Percentiles rank a stretch among this genome's conserved stretches.
Evolutionary conservation across 2,113 vertebrate genomes (phyloP).

Genomic region (Corapipo altera): DNA sequence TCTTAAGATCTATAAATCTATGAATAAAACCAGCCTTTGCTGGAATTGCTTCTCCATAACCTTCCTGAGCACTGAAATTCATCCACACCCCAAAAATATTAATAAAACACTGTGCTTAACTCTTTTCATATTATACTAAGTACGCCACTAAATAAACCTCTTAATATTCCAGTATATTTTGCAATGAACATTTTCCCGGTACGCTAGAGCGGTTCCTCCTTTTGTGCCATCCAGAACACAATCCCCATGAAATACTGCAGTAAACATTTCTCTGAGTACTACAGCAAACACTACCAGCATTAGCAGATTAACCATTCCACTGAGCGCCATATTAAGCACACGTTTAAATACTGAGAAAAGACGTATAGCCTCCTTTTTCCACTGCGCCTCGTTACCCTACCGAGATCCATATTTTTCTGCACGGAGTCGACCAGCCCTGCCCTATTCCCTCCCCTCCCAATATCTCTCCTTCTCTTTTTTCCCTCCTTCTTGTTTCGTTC

Average conservation of each 20-base stretch:
- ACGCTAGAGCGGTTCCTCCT: constrained; percentile 74
- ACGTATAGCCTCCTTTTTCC: constrained; percentile 65
- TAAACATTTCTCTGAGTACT: constrained; percentile 77
- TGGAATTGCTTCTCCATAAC: constrained; percentile 60
- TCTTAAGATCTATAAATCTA: constrained; percentile 67
- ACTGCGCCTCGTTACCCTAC: constrained; percentile 72
- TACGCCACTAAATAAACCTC: constrained; percentile 70
- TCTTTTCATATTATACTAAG: constrained; percentile 66
- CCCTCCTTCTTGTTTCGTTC: not conserved
- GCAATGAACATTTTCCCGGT: constrained; percentile 71
- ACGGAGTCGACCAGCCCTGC: not conserved
- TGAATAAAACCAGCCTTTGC: constrained; percentile 58
- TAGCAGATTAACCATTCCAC: constrained; percentile 78
- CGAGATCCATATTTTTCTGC: constrained; percentile 65
- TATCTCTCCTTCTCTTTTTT: not conserved
- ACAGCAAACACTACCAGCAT: constrained; percentile 74
- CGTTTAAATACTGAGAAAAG: constrained; percentile 76
- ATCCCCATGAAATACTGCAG: constrained; percentile 76
- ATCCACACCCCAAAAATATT: constrained; percentile 68
- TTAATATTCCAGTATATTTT: constrained; percentile 75
- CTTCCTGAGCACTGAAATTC: constrained; percentile 53
- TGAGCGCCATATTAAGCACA: constrained; percentile 77
- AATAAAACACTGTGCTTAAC: constrained; percentile 62
- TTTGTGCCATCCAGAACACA: constrained; percentile 75
- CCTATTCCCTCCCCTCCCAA: not conserved